phyloP scores from a whole-genome alignment of 1,140 invertebrate genomes.

The Paraescarpia echinospica region DNA sequence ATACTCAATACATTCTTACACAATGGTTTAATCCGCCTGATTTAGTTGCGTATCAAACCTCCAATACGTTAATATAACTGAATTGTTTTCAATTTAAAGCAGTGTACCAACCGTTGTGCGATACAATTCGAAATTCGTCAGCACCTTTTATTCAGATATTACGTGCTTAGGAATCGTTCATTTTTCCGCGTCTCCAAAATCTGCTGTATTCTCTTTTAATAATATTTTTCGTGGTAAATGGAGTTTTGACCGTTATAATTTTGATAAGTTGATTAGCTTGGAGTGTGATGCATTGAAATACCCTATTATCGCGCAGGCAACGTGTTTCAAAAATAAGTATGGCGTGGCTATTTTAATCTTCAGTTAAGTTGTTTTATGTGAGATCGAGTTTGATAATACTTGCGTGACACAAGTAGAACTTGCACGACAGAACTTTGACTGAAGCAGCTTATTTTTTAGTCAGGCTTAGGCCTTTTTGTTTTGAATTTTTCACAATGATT shows the following conservation, averaged over 20 bases:
- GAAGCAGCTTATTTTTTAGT: too few relatives aligned
- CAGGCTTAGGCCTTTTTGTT: too few relatives aligned
- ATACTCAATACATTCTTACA: background rate
- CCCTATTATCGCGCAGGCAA: background rate
- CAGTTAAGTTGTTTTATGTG: background rate
- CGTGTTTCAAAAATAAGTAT: background rate
- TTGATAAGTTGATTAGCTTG: background rate
- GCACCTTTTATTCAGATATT: background rate
- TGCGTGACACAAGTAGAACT: too few relatives aligned
- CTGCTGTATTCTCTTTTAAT: background rate
- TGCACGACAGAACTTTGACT: too few relatives aligned
- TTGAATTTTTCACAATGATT: too few relatives aligned
- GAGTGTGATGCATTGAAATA: background rate
- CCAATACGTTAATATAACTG: background rate
- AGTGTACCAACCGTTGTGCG: background rate
- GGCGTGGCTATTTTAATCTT: background rate
- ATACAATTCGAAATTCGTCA: background rate
- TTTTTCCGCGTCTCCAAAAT: background rate
- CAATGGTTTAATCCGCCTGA: background rate
- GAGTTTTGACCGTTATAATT: background rate
- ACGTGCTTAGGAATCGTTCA: background rate
- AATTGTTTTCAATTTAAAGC: background rate
- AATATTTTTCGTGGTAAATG: background rate
- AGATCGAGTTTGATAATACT: too few relatives aligned
- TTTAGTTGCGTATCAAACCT: background rate